Conservation (phyloP, 2,113 vertebrate genomes). For the Thryonomys swinderianus region DNA sequence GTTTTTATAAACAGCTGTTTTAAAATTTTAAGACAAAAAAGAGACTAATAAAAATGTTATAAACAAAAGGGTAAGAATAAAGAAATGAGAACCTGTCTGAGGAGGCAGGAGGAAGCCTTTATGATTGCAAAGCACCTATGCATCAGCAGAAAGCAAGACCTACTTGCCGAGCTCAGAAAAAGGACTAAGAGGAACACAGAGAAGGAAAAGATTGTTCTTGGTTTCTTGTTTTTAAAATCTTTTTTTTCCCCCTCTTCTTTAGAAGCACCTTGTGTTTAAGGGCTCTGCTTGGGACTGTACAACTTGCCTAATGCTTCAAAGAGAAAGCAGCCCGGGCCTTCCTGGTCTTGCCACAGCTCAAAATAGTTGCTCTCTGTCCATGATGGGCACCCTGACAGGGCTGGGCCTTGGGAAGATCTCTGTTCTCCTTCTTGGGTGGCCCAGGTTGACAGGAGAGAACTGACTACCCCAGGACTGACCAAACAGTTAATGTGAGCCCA, state of each 20-base stretch:
- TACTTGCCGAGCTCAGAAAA: background rate
- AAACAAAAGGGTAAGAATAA: conserved; percentile 82
- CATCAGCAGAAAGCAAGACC: background rate
- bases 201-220: background rate
- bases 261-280: background rate
- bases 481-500: background rate
- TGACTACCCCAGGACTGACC: background rate
- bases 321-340: background rate
- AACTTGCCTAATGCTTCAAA: background rate
- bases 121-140: background rate
- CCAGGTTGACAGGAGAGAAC: background rate
- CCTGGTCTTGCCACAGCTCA: background rate
- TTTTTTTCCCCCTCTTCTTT: background rate
- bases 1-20: conserved; percentile 90
- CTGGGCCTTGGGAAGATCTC: background rate
- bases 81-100: conserved; percentile 79
- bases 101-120: conserved; percentile 72
- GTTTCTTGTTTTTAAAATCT: background rate
- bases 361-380: background rate
- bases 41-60: conserved; percentile 82
- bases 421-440: background rate
- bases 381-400: background rate
- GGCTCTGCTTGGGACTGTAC: background rate
- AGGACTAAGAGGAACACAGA: background rate
- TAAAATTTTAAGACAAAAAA: conserved; percentile 82